Evolutionary conservation across 2,888 invertebrate genomes (phyloP), one percentile per base, ranked within the genome.

Genomic region (Sminthurinus aureus): DNA sequence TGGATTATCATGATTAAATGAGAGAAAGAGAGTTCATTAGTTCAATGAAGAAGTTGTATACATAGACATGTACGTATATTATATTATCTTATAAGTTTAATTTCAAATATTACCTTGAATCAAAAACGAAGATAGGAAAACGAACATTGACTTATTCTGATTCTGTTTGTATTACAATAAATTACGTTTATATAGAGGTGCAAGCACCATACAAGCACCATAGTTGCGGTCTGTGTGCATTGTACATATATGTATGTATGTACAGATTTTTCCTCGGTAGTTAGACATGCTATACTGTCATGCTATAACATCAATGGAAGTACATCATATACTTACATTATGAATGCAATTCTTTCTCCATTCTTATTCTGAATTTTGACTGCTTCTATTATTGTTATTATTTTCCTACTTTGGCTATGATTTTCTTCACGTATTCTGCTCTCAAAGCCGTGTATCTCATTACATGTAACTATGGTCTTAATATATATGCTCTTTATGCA

Each of bases 1-100:
- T 74, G 81, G 71, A 80, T 80, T 73, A 80, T 58, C 58, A 74
- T 81, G 22, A 82, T 78, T 82, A 71, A 82, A 51, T 82, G 75
- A 82, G 52, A 52, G 52, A 13, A n/a, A 22, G 64, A 26, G 78
- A 82, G 82, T 82, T 82, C 82, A 82, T 82, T 82, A 82, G 82
- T 82, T 78, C 82, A 82, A 71, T 76, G 71, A 78, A 69, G 77
- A 71, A 66, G 64, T 26, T 78, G 74, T 74, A 58, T 77, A n/a
- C n/a, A n/a, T n/a, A n/a, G n/a, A n/a, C n/a, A n/a, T n/a, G n/a
- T n/a, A n/a, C n/a, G n/a, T n/a, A n/a, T n/a, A n/a, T n/a, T n/a
- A n/a, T n/a, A n/a, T n/a, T n/a, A 58, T 6, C 58, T 52, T 77
- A 58, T 58, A 11, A 24, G 58, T 77, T 50, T 79, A 67, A 79